Conservation (phyloP, 1,140 invertebrate species). For the Muscidifurax raptorellus region DNA sequence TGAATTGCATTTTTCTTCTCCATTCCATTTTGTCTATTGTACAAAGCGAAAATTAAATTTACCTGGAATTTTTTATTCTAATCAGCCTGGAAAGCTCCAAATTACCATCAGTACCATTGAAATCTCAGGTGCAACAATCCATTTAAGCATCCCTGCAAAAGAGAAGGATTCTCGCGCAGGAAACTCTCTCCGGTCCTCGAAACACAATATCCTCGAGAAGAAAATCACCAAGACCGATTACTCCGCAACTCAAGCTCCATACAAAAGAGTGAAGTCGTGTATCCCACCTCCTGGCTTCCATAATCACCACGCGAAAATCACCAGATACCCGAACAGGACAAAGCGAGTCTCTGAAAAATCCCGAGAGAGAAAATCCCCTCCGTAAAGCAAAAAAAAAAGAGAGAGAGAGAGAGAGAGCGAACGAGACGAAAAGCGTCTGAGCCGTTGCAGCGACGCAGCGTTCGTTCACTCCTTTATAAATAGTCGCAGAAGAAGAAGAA, state of each 20-base stretch:
- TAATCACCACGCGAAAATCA: constrained; percentile 48
- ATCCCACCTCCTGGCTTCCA: too few species aligned
- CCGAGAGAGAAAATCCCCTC: constrained; percentile 38
- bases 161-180: too few species aligned
- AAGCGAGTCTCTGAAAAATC: constrained; percentile 44
- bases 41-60: too few species aligned
- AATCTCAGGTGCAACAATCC: constrained; percentile 31
- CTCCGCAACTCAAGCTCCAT: background rate
- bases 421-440: constrained; percentile 24
- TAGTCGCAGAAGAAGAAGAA: constrained; percentile 58
- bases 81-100: background rate
- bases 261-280: constrained; percentile 9
- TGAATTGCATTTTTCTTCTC: too few species aligned
- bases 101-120: background rate
- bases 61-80: too few species aligned
- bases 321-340: background rate
- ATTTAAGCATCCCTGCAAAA: background rate
- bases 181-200: constrained; percentile 4
- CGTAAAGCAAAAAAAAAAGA: constrained; percentile 35
- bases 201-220: background rate
- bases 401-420: constrained; percentile 1
- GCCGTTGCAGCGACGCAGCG: constrained; percentile 54
- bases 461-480: constrained; percentile 71
- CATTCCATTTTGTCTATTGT: too few species aligned
- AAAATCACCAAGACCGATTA: constrained; percentile 41